phyloP scores from a whole-genome alignment of 2,113 vertebrate species.

The Macroglossus sobrinus region DNA sequence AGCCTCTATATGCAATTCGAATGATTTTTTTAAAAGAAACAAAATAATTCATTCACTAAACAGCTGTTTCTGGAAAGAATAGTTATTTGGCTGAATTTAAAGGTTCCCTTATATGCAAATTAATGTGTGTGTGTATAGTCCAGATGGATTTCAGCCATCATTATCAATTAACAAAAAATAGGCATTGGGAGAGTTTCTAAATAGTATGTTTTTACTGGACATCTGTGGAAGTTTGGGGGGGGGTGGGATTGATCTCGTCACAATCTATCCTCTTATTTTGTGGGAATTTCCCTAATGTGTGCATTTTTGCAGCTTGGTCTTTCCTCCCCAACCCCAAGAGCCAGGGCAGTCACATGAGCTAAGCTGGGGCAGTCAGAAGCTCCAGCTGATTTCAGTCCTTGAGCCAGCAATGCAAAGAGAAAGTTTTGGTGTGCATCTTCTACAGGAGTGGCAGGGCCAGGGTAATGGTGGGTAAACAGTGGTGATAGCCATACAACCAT shows the following conservation, averaged over 20 bases:
- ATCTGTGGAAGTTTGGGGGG: not conserved
- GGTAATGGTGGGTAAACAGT: no score
- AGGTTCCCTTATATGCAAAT: not conserved
- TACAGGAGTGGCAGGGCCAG: rapidly evolving
- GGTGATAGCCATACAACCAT: not conserved
- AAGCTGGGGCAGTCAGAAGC: not conserved
- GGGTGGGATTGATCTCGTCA: not conserved
- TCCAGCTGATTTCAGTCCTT: not conserved
- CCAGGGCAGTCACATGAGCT: not conserved
- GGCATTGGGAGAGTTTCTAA: not conserved
- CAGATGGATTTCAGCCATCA: not conserved
- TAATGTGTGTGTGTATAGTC: not conserved
- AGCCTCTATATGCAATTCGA: not conserved
- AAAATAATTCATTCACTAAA: slow-evolving; percentile 22
- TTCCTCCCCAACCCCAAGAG: not conserved
- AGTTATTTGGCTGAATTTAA: slow-evolving; percentile 24
- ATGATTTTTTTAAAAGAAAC: slow-evolving; percentile 18
- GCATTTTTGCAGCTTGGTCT: not conserved
- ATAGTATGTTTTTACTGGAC: not conserved
- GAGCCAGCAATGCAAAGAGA: not conserved
- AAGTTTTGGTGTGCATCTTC: not conserved
- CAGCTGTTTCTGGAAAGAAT: slow-evolving; percentile 40
- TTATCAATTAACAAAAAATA: not conserved
- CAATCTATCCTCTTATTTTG: not conserved
- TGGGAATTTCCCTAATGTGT: not conserved